Conservation (phyloP, 2,888 invertebrate species). For the Diabrotica balteata region DNA sequence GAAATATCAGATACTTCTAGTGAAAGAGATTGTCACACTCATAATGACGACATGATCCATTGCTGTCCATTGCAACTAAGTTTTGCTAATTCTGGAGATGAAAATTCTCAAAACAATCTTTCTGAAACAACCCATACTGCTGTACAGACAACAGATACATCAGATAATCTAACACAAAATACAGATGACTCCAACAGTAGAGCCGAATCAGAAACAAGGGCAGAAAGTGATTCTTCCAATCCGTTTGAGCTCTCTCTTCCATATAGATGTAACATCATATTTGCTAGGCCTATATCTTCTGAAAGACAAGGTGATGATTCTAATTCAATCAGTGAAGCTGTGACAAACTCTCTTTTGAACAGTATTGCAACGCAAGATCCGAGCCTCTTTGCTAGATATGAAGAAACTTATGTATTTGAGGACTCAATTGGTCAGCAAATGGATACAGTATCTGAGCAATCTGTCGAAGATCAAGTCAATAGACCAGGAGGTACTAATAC, state of each 20-base stretch:
- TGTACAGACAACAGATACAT: slow-evolving; percentile 38
- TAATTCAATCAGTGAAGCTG: slow-evolving; percentile 30
- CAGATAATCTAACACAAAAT: slow-evolving; percentile 37
- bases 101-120: slow-evolving; percentile 38
- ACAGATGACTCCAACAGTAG: slow-evolving; percentile 41
- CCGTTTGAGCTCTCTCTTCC: slow-evolving; percentile 40
- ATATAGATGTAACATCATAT: slow-evolving; percentile 31
- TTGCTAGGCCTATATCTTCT: slow-evolving; percentile 26
- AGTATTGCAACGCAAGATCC: slow-evolving; percentile 25
- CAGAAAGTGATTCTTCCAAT: slow-evolving; percentile 41
- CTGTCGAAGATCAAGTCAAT: slow-evolving; percentile 10
- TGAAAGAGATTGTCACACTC: slow-evolving; percentile 38
- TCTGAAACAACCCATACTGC: slow-evolving; percentile 41
- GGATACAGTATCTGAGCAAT: slow-evolving; percentile 29
- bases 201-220: slow-evolving; percentile 43
- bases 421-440: slow-evolving; percentile 39
- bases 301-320: slow-evolving; percentile 30
- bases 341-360: slow-evolving; percentile 26
- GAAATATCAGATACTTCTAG: slow-evolving; percentile 42
- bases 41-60: slow-evolving; percentile 38
- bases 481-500: no score
- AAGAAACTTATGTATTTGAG: slow-evolving; percentile 36
- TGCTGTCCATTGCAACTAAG: slow-evolving; percentile 39
- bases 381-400: slow-evolving; percentile 33
- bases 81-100: slow-evolving; percentile 37